Base-by-base conservation (phyloP, 2,113 vertebrate genomes). In the Syngnathus floridae region DNA sequence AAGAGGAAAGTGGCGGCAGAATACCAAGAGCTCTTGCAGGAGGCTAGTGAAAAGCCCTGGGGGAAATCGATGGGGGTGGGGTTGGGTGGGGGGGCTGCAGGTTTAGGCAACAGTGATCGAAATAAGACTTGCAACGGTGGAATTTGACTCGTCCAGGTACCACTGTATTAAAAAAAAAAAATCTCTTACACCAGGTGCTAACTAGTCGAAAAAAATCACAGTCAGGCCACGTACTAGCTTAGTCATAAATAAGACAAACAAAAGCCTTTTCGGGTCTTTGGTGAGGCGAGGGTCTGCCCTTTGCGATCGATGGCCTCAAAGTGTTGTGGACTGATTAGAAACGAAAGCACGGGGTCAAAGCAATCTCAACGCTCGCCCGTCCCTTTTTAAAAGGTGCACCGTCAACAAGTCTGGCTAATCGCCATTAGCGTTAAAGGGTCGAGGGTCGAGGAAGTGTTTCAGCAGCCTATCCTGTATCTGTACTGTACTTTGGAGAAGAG, bases 1-100 rank as follows among this genome's bases (percentile, higher is more conserved):
- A 88, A 86, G 84, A 85, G 74, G 80, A 72, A 73, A 82, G 81
- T 73, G 65, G 73, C 69, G 4, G 58, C 74, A 64, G 84, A 66
- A 66, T 66, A 66, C 64, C 52, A 66, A 66, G 64, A 43, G 5
- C 38, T n/a, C 26, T 4, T 5, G 54, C 59, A 59, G 59, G 59
- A 41, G 37, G 37, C 58, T 21, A 13, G 37, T 31, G 22, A 54
- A 54, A 52, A 54, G 12, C 49, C 49, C 19, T 51, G n/a, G 49
- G 49, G 21, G 49, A 10, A 17, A 41, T 40, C 13, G n/a, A 58
- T 37, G 17, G 6, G 55, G 12, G 7, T 7, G 10, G 22, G 22
- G 19, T n/a, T 19, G 12, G 21, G 11, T 1, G 54, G 54, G 26
- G 13, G 6, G 52, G 26, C 26, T 31, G 26, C 26, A 3, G 52